These are phyloP conservation scores for Stenolophus ochropezus DNA, from an alignment of 2,888 invertebrate genomes.

Conservation along the genomic window DNA sequence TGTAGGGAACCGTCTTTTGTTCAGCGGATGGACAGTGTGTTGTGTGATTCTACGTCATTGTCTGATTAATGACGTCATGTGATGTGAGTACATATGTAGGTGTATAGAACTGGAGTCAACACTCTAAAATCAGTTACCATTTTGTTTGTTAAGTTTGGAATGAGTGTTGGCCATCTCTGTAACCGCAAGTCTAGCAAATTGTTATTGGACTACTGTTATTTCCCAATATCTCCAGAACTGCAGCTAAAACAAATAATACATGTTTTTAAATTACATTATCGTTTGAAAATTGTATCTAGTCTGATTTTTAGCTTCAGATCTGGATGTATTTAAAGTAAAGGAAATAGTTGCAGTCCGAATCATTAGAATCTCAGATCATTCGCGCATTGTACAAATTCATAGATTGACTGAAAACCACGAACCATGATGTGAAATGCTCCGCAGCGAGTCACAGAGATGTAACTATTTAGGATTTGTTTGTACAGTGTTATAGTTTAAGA, in stretches of 20 bases:
- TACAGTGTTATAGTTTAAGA: slow-evolving; percentile 65
- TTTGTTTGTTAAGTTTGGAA: slow-evolving; percentile 25
- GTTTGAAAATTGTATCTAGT: not conserved
- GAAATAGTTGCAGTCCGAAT: not conserved
- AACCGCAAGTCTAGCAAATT: not conserved
- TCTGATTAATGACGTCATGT: slow-evolving; percentile 11
- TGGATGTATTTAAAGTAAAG: not conserved
- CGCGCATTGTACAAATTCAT: slow-evolving; percentile 54
- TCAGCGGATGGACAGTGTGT: slow-evolving; percentile 38
- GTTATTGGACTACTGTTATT: not conserved
- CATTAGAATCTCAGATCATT: slow-evolving; percentile 53
- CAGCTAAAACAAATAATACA: not conserved
- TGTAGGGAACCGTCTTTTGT: slow-evolving; percentile 43
- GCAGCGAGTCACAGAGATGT: slow-evolving; percentile 37
- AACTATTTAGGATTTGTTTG: slow-evolving; percentile 63
- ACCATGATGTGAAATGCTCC: slow-evolving; percentile 16
- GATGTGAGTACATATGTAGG: slow-evolving; percentile 35
- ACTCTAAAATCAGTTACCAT: slow-evolving; percentile 41
- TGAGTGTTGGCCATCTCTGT: slow-evolving; percentile 29
- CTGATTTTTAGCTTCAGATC: not conserved
- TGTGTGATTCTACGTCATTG: slow-evolving; percentile 31
- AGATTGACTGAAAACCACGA: slow-evolving; percentile 41
- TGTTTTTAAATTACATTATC: not conserved
- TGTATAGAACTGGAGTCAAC: slow-evolving; percentile 30
- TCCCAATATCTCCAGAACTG: not conserved